These are phyloP conservation scores for Austrofundulus limnaeus DNA, from an alignment of 2,113 vertebrate species.

Conservation along the genomic window DNA sequence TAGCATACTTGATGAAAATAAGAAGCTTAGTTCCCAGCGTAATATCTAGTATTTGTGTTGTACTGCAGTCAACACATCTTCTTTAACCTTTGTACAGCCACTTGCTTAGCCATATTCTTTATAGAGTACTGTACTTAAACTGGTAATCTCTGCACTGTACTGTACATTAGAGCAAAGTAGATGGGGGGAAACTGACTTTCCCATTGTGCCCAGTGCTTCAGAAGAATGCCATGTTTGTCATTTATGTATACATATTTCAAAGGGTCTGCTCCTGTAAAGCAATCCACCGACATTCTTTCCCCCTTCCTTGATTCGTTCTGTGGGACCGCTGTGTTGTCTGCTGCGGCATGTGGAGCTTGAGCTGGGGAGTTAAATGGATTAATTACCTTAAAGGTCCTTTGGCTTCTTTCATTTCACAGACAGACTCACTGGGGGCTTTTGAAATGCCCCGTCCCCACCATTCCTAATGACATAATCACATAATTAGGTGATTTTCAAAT, in stretches of 20 bases:
- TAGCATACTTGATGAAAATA: conserved; percentile 3
- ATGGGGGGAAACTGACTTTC: conserved; percentile 46
- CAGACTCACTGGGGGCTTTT: conserved; percentile 82
- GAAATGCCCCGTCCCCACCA: conserved; percentile 72
- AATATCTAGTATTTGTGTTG: conserved; percentile 49
- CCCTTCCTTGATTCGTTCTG: conserved; percentile 63
- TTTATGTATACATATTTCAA: conserved; percentile 87
- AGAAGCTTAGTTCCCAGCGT: conserved; percentile 42
- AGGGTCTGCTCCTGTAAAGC: conserved; percentile 84
- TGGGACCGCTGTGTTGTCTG: conserved; percentile 79
- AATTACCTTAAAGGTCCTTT: conserved; percentile 89
- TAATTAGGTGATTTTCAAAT: conserved; percentile 91
- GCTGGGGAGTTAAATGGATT: conserved; percentile 89
- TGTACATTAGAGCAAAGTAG: conserved; percentile 27
- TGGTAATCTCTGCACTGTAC: conserved; percentile 53
- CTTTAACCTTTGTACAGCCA: conserved; percentile 48
- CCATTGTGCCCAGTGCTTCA: conserved; percentile 63
- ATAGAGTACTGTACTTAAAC: conserved; percentile 47
- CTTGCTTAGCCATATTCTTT: conserved; percentile 39
- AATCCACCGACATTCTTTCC: conserved; percentile 81
- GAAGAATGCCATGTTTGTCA: conserved; percentile 84
- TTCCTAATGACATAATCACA: conserved; percentile 94
- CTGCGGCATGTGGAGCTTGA: conserved; percentile 76
- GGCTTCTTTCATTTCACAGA: conserved; percentile 86
- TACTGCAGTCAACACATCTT: conserved; percentile 44